Conservation (phyloP, 1,140 invertebrate species). For the Xylocopa sonorina region DNA sequence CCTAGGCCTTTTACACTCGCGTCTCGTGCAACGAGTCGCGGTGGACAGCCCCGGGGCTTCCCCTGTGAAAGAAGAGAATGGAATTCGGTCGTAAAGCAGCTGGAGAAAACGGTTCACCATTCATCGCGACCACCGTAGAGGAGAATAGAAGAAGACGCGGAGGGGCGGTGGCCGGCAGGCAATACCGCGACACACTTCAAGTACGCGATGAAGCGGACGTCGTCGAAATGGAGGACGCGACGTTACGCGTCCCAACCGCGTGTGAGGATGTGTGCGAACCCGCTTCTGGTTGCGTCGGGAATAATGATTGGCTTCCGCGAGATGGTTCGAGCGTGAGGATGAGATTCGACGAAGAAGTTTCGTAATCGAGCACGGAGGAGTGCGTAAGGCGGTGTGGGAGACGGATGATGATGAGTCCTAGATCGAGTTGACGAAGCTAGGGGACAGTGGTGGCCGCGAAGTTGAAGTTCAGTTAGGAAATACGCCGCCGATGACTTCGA, state of each 20-base stretch:
- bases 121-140: conserved; percentile 18
- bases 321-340: conserved; percentile 17
- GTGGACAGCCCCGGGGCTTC: neutral
- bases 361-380: conserved; percentile 21
- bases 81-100: conserved; percentile 56
- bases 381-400: conserved; percentile 22
- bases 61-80: conserved; percentile 35
- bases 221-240: neutral
- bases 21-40: neutral
- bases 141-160: neutral
- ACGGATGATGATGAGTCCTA: conserved; percentile 32
- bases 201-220: neutral
- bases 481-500: too few species aligned
- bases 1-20: neutral
- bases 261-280: conserved; percentile 24
- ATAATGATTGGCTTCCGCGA: neutral
- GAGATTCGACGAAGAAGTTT: conserved; percentile 20
- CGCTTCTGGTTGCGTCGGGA: neutral
- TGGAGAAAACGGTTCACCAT: conserved; percentile 45
- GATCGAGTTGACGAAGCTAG: neutral
- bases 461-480: neutral
- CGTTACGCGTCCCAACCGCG: conserved; percentile 14
- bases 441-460: neutral
- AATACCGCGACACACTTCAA: conserved; percentile 12
- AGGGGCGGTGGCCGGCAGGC: neutral